phyloP scores from a whole-genome alignment of 2,113 vertebrate genomes.

The Gila orcuttii region DNA sequence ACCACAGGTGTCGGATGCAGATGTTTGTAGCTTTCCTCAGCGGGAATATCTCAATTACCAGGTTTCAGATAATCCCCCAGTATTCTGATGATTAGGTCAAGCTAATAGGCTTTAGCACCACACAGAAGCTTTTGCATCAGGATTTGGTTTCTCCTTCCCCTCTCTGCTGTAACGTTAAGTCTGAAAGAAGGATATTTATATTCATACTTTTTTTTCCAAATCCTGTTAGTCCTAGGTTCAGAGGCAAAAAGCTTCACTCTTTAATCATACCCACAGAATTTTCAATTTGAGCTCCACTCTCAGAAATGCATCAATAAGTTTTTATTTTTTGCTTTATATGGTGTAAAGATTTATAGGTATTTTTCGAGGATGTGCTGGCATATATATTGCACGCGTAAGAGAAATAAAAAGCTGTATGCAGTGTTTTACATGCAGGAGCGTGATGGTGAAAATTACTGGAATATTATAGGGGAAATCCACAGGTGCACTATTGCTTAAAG shows the following conservation, averaged over 20 bases:
- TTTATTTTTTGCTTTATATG: neutral
- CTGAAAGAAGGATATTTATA: slow-evolving; percentile 21
- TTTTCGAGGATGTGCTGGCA: neutral
- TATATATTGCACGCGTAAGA: neutral
- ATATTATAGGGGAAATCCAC: neutral
- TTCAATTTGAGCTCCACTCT: slow-evolving; percentile 27
- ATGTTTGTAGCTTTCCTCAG: slow-evolving; percentile 52
- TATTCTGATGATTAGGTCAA: slow-evolving; percentile 49
- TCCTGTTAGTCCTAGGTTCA: slow-evolving; percentile 48
- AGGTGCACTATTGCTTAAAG: too few species aligned
- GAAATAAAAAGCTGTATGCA: neutral
- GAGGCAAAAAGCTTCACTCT: slow-evolving; percentile 24
- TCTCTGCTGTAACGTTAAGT: neutral
- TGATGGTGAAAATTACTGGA: neutral
- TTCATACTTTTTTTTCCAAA: slow-evolving; percentile 36
- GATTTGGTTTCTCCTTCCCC: slow-evolving; percentile 13
- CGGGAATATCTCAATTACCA: slow-evolving; percentile 51
- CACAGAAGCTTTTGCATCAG: slow-evolving; percentile 19
- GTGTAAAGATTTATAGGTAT: neutral
- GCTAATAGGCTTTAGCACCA: slow-evolving; percentile 47
- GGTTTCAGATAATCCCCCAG: slow-evolving; percentile 32
- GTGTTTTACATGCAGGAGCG: neutral
- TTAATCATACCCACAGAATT: slow-evolving; percentile 22
- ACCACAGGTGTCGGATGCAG: slow-evolving; percentile 11
- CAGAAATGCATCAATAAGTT: neutral